Conservation (phyloP, 2,797 vertebrate species). For the Scolopax rusticola region DNA sequence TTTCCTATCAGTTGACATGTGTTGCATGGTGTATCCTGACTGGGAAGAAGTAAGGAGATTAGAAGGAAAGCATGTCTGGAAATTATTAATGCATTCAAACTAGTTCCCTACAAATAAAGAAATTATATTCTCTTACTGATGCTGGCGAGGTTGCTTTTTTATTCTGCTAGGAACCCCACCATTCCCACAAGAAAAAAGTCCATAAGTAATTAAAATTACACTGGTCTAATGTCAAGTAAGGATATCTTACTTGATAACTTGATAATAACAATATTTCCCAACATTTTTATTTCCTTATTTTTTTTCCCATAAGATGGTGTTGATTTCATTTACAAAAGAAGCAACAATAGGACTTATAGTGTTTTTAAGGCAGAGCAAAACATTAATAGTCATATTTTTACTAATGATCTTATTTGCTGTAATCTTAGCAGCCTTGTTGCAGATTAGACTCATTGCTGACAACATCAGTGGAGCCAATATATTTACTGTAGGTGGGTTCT, state of each 20-base stretch:
- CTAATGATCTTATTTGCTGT: constrained; percentile 4
- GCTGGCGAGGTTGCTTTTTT: background rate
- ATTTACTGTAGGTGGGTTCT: constrained; percentile 31
- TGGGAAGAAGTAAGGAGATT: background rate
- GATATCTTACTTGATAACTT: too few relatives aligned
- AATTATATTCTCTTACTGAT: background rate
- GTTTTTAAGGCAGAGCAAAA: background rate
- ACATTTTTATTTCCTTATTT: background rate
- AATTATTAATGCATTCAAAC: background rate
- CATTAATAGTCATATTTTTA: background rate
- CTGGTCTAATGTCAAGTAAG: background rate
- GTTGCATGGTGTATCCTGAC: background rate
- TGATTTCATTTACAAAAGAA: background rate
- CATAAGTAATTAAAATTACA: background rate
- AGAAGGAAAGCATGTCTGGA: background rate
- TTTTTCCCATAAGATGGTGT: background rate
- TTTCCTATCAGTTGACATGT: background rate
- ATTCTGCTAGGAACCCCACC: background rate
- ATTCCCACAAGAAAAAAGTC: background rate
- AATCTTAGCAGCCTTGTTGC: background rate
- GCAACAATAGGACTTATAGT: background rate
- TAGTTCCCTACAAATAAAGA: constrained; percentile 33
- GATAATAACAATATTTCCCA: background rate
- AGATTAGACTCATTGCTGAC: background rate
- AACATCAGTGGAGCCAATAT: constrained; percentile 6